Percentiles rank a stretch among this genome's conserved stretches.
phyloP scores from a whole-genome alignment of 2,113 vertebrate genomes.

The Corydoras sp. region DNA sequence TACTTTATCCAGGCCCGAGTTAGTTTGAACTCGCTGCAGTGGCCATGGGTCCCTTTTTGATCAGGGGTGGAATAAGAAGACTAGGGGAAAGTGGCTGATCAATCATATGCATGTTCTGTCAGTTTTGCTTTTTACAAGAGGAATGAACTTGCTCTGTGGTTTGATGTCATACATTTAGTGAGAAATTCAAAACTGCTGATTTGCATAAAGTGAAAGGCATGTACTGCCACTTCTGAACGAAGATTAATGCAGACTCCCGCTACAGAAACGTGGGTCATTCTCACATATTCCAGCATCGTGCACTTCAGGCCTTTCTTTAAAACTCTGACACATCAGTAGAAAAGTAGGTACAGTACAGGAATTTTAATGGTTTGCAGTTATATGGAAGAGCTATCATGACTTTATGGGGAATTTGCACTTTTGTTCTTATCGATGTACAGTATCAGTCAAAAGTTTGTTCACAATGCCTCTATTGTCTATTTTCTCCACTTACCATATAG shows the following conservation, averaged over 20 bases:
- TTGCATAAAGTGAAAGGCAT: conserved; percentile 36
- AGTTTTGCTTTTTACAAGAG: background rate
- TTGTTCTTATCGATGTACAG: background rate
- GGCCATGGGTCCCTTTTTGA: background rate
- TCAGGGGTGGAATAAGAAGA: background rate
- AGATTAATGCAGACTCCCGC: conserved; percentile 40
- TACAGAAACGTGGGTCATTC: conserved; percentile 40
- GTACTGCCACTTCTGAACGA: conserved; percentile 21
- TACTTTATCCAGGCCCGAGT: conserved; percentile 11
- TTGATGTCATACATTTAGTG: conserved; percentile 40
- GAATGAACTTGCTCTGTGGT: conserved; percentile 9
- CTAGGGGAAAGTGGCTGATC: background rate
- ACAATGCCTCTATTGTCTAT: too few relatives aligned
- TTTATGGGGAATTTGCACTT: background rate
- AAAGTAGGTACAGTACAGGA: conserved; percentile 6
- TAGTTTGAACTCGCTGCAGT: conserved; percentile 20
- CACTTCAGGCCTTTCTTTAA: conserved; percentile 7
- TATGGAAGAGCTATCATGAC: background rate
- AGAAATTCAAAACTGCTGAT: conserved; percentile 34
- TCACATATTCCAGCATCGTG: conserved; percentile 28
- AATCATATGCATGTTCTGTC: conserved; percentile 1
- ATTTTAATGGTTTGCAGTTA: background rate
- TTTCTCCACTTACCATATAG: too few relatives aligned
- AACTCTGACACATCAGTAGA: conserved; percentile 10
- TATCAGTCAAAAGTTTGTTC: background rate